Evolutionary conservation across 92 coral and sea anemone genomes (phyloP), one percentile per base, ranked within the genome.

Genomic region (Porites lobata): DNA sequence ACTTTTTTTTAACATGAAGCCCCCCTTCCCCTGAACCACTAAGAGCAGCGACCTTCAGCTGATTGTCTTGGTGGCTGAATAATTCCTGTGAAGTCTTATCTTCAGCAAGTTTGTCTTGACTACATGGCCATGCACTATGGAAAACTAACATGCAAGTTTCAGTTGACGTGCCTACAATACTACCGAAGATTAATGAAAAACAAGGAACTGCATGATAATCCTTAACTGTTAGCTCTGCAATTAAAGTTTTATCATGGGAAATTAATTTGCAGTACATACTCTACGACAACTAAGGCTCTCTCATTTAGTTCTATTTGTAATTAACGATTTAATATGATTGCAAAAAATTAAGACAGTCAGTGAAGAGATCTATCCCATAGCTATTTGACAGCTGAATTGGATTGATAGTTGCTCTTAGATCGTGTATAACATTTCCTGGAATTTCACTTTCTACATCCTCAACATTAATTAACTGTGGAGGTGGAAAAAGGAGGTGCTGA

Each of bases 401-500:
- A 73, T 66, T 43, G 69, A 69, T 53, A 67, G 50, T 54, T 22
- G 59, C 64, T 29, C 43, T 56, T 50, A 81, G 77, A 51, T 65
- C 57, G 13, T 22, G 75, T 80, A 80, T 51, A 29, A 38, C 61
- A 43, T 65, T 71, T 38, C 59, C 76, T 14, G 85, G 75, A 65
- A 71, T 15, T 67, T 81, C 65, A 72, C n/a, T 72, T 62, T 76
- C 77, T 20, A 78, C 65, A 77, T 86, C 85, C 68, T 86, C 85
- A 66, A 86, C 75, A 21, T 86, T 76, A 65, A 87, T 86, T 76
- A 65, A 87, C 90, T 22, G 87, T 79, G 63, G 88, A 29, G 32
- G 32, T 2, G 32, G 32, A 26, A 26, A 26, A 80, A 57, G 68
- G 24, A 78, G 82, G 82, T 24, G 82, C 70, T 9, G 50, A 63